Evolutionary conservation across 2,888 invertebrate genomes (phyloP).

Genomic region (Teinopalpus imperialis): DNA sequence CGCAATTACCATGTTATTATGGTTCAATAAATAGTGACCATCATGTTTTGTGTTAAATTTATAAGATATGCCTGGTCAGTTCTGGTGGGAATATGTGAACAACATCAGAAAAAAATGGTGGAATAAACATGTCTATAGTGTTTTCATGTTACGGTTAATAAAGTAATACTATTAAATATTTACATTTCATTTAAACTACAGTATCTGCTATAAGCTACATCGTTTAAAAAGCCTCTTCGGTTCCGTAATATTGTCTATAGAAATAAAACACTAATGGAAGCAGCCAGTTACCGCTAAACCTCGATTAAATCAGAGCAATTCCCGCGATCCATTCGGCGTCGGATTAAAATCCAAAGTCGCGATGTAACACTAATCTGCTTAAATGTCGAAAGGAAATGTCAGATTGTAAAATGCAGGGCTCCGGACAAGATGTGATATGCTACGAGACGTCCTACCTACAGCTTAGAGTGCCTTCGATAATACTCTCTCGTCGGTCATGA

Average conservation of each 20-base stretch:
- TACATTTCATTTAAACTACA: too few species aligned
- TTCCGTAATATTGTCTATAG: constrained; percentile 36
- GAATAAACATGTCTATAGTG: too few species aligned
- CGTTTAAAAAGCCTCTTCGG: too few species aligned
- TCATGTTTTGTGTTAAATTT: too few species aligned
- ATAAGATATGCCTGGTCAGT: too few species aligned
- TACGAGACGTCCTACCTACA: constrained; percentile 63
- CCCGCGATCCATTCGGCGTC: constrained; percentile 75
- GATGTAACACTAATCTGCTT: constrained; percentile 79
- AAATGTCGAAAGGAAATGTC: constrained; percentile 82
- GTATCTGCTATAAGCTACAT: too few species aligned
- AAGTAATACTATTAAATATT: too few species aligned
- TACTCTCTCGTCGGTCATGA: constrained; percentile 32
- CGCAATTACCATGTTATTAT: constrained; percentile 2
- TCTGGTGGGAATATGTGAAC: too few species aligned
- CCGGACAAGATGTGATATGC: constrained; percentile 61
- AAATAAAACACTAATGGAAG: constrained; percentile 37
- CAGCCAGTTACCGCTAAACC: constrained; percentile 62
- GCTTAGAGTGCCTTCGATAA: constrained; percentile 54
- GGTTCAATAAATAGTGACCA: constrained; percentile 16
- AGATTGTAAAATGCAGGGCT: constrained; percentile 77
- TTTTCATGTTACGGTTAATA: too few species aligned
- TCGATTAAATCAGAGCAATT: constrained; percentile 73
- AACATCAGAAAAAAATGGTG: too few species aligned
- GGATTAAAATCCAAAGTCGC: constrained; percentile 75